phyloP scores from a whole-genome alignment of 2,888 invertebrate species.

The Eupithecia pulchellata region DNA sequence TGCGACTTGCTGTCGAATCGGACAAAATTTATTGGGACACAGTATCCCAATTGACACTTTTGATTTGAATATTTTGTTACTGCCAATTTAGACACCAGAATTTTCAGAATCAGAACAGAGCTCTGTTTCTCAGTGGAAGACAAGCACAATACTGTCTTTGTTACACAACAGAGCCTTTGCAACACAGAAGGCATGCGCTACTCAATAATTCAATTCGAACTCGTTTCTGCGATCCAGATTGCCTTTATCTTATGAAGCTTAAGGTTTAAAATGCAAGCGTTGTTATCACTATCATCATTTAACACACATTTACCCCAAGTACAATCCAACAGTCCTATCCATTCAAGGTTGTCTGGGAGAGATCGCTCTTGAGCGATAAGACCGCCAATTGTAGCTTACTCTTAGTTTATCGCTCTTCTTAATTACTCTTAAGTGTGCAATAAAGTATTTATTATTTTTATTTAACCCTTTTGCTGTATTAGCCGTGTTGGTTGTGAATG shows the following conservation, averaged over 20 bases:
- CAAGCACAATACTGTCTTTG: neutral
- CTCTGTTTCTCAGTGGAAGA: neutral
- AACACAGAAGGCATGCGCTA: neutral
- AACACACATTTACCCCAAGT: neutral
- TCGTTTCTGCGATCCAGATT: conserved; percentile 1
- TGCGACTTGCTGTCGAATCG: too few relatives aligned
- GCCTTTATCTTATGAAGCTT: neutral
- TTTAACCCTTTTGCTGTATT: too few relatives aligned
- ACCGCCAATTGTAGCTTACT: too few relatives aligned
- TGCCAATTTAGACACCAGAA: neutral
- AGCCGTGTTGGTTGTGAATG: too few relatives aligned
- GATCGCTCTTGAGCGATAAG: too few relatives aligned
- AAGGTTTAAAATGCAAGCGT: neutral
- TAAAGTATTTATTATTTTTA: too few relatives aligned
- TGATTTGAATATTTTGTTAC: neutral
- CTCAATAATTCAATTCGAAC: conserved; percentile 1
- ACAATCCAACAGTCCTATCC: too few relatives aligned
- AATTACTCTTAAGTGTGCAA: too few relatives aligned
- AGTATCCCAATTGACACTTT: too few relatives aligned
- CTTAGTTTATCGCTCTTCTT: too few relatives aligned
- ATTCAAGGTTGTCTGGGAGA: too few relatives aligned
- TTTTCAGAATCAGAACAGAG: neutral
- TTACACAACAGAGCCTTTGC: neutral
- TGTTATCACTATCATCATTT: neutral
- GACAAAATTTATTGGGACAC: too few relatives aligned